Conservation (phyloP, 2,113 vertebrate genomes). For the Choloepus hoffmanni region DNA sequence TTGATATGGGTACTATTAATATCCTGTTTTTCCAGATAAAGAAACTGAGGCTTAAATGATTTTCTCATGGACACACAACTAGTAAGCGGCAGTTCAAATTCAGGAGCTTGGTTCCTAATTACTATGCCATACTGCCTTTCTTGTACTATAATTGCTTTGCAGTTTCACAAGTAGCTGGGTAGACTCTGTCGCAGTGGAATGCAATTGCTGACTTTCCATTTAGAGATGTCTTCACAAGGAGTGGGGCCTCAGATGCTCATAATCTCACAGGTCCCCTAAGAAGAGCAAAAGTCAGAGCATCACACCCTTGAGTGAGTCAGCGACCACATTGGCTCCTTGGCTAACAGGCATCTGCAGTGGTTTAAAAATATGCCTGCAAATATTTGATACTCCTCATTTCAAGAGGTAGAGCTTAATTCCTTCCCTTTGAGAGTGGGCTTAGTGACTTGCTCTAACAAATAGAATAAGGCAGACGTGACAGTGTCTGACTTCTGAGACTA, state of each 20-base stretch:
- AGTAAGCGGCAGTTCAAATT: neutral
- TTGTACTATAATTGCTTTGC: neutral
- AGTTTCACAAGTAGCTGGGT: neutral
- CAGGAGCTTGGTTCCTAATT: neutral
- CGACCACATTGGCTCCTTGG: neutral
- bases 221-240: neutral
- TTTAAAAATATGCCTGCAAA: neutral
- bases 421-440: neutral
- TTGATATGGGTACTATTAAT: neutral
- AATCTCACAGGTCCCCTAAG: neutral
- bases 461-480: neutral
- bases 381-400: neutral
- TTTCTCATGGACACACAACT: neutral
- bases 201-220: neutral
- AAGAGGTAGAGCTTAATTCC: neutral
- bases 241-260: neutral
- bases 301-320: neutral
- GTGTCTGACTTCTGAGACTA: neutral
- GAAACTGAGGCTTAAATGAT: neutral
- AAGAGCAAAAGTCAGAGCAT: neutral
- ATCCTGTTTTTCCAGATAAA: neutral
- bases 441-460: neutral
- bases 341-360: neutral
- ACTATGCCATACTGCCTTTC: neutral
- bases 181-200: neutral